Percentiles rank a stretch among this genome's conserved stretches.
Evolutionary conservation across 2,797 vertebrate species (phyloP).

Genomic region (Sternotherus odoratus): DNA sequence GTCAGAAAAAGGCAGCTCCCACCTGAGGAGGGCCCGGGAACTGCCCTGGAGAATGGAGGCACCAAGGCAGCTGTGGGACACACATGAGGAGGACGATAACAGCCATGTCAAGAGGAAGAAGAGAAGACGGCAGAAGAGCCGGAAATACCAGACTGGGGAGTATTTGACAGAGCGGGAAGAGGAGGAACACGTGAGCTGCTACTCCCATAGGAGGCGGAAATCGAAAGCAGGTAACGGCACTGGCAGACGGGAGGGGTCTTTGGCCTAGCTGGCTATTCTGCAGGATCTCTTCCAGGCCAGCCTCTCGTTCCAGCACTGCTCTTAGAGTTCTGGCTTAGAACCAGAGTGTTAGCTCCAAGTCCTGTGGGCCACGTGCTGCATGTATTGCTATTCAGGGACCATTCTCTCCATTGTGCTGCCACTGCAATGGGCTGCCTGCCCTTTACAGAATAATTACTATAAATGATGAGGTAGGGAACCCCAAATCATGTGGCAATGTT

Average conservation of each 20-base stretch:
- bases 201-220: slow-evolving; percentile 77
- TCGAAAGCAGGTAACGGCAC: slow-evolving; percentile 78
- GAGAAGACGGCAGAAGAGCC: slow-evolving; percentile 91
- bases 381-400: neutral
- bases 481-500: neutral
- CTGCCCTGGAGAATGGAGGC: slow-evolving; percentile 81
- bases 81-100: slow-evolving; percentile 77
- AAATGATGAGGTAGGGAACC: neutral
- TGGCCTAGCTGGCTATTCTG: neutral
- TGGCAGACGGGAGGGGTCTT: neutral
- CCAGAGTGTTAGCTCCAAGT: slow-evolving; percentile 12
- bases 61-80: slow-evolving; percentile 79
- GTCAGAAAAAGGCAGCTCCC: slow-evolving; percentile 81
- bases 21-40: slow-evolving; percentile 80
- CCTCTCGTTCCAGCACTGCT: neutral
- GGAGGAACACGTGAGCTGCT: slow-evolving; percentile 81
- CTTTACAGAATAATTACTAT: neutral
- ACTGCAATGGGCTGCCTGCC: neutral
- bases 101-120: slow-evolving; percentile 88
- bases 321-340: slow-evolving; percentile 29
- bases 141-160: slow-evolving; percentile 96
- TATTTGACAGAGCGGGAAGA: slow-evolving; percentile 93
- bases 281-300: neutral
- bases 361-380: neutral
- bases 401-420: neutral